phyloP scores from a whole-genome alignment of 2,797 vertebrate genomes.

The Malacoctenus gilli region DNA sequence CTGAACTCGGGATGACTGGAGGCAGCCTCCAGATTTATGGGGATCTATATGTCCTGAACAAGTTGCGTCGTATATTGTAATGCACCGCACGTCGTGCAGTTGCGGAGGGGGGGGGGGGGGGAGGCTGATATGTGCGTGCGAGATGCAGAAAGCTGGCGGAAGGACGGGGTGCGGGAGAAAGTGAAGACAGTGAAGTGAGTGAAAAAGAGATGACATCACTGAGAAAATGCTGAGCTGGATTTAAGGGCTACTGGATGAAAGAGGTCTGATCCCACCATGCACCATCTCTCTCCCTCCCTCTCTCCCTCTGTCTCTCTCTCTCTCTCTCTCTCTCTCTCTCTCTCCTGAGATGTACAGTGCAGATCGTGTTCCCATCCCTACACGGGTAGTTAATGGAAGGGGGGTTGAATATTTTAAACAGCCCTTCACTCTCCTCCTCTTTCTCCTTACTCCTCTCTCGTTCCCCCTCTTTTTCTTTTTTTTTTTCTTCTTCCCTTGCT shows the following conservation, averaged over 20 bases:
- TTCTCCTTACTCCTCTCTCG: slow-evolving; percentile 42
- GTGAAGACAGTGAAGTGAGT: slow-evolving; percentile 53
- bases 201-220: slow-evolving; percentile 75
- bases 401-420: slow-evolving; percentile 84
- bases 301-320: slow-evolving; percentile 8
- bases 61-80: slow-evolving; percentile 46
- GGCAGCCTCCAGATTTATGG: slow-evolving; percentile 43
- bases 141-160: slow-evolving; percentile 45
- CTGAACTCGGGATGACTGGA: slow-evolving; percentile 32
- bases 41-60: slow-evolving; percentile 36
- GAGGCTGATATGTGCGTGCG: slow-evolving; percentile 53
- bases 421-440: slow-evolving; percentile 63
- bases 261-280: slow-evolving; percentile 64
- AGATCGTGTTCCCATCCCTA: slow-evolving; percentile 70
- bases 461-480: slow-evolving; percentile 29
- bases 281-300: slow-evolving; percentile 42
- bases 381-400: slow-evolving; percentile 79
- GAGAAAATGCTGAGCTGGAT: slow-evolving; percentile 80
- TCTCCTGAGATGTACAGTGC: slow-evolving; percentile 73
- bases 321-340: slow-evolving; percentile 24
- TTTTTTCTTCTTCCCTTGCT: slow-evolving; percentile 32
- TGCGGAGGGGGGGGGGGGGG: slow-evolving; percentile 24
- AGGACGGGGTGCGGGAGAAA: slow-evolving; percentile 53
- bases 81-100: slow-evolving; percentile 42
- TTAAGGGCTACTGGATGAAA: slow-evolving; percentile 71